Base-by-base conservation (phyloP, 37 sponge, comb jelly and placozoan species). In the Lycopodina hypogea region DNA sequence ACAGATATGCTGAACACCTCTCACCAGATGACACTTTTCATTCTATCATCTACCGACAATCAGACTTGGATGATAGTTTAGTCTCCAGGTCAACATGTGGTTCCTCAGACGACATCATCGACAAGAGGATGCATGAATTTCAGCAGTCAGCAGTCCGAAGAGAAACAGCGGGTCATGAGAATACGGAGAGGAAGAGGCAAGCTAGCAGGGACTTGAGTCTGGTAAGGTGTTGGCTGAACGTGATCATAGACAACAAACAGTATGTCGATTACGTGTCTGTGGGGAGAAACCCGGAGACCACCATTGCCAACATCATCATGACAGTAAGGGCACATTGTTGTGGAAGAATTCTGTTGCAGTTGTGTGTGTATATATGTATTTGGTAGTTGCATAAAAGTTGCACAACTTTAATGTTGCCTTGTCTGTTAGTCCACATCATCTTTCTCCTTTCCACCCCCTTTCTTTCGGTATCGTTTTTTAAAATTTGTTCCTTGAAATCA, bases 41-140 rank as follows among this genome's bases (percentile, higher is more conserved):
- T 71, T 76, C 84, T 23, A 59, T 89, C 41, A 79, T 89, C 53
- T 89, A 89, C 53, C 89, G 89, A 22, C 74, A 74, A 24, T 69
- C 80, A 0, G 89, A 89, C 69, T 55, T 89, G 12, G 69, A 76
- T 21, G 3, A 17, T 34, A 35, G 55, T 36, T 19, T 80, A 12
- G 14, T 83, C 23, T 32, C 64, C 15, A 71, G 74, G 53, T 65
- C 61, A 34, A 51, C 74, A 18, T 89, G 89, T 56, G 89, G 89
- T 34, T 74, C 71, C 9, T n/a, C 58, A 65, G 29, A 87, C 41
- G 42, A 72, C 17, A 72, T 22, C 57, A 74, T 74, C 39, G 18
- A 71, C 19, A 67, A 55, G 75, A 55, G 52, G 8, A 30, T 86
- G 39, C 48, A 40, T 1, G n/a, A 57, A 6, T 7, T 64, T 8